phyloP scores from a whole-genome alignment of 2,797 vertebrate genomes.

The Lophius americanus region DNA sequence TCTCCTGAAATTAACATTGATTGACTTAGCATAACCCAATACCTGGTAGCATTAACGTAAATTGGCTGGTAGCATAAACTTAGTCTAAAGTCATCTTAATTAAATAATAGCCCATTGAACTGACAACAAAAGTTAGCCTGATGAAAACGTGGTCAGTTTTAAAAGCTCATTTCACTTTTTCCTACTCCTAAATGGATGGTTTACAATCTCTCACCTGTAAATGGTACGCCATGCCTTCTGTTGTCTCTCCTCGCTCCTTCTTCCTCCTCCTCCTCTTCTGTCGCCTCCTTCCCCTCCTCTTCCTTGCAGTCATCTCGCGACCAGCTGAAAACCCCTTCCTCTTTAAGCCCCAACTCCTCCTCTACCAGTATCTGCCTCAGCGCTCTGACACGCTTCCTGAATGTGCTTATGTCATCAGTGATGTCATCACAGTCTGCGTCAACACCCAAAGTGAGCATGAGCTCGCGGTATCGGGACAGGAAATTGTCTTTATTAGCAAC shows the following conservation, averaged over 20 bases:
- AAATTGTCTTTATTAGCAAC: conserved; percentile 78
- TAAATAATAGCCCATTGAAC: too few species aligned
- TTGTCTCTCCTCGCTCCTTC: conserved; percentile 25
- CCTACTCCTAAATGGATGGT: too few species aligned
- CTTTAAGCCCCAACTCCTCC: conserved; percentile 63
- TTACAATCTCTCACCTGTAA: conserved; percentile 85
- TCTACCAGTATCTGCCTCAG: conserved; percentile 61
- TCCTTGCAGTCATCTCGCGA: conserved; percentile 10
- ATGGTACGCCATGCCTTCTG: conserved; percentile 77
- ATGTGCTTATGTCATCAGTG: conserved; percentile 41
- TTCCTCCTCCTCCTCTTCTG: conserved; percentile 32
- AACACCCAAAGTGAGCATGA: conserved; percentile 86
- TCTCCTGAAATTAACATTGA: too few species aligned
- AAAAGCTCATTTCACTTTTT: too few species aligned
- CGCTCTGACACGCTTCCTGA: conserved; percentile 63
- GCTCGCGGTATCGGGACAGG: conserved; percentile 86
- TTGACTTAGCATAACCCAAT: too few species aligned
- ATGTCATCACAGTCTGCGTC: conserved; percentile 69
- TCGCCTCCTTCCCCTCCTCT: conserved; percentile 60
- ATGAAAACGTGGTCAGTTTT: too few species aligned
- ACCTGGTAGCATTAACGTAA: too few species aligned
- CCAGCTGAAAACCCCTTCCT: conserved; percentile 71
- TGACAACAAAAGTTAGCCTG: too few species aligned
- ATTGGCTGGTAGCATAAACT: too few species aligned
- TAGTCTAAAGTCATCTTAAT: too few species aligned